Evolutionary conservation across 2,113 vertebrate genomes (phyloP), one percentile per base, ranked within the genome.

Genomic region (Pterocles burchelli): DNA sequence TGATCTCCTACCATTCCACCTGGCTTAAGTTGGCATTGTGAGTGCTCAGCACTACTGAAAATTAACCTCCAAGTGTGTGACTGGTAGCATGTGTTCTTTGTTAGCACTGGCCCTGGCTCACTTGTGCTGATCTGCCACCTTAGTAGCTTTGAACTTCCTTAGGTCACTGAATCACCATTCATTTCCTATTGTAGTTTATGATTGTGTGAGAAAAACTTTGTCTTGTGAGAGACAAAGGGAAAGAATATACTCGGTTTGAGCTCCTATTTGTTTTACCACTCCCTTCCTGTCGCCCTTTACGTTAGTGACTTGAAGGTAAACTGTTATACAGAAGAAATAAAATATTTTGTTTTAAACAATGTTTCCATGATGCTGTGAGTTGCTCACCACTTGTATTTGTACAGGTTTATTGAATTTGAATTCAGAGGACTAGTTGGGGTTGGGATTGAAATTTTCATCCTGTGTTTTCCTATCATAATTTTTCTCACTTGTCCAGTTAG

Each of bases 71-170:
- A 70, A 43, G 51, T 31, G 48, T 82, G 49, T 26, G 52, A 72
- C 31, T 73, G 54, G 63, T 83, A 91, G 62, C 84, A 71, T 41
- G 46, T 58, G 81, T 24, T 70, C 68, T 80, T 63, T 74, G 48
- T 82, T 68, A 93, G 71, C 43, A 13, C 55, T 43, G 19, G 57
- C 57, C 70, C 28, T 33, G 66, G 24, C 36, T 89, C 49, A 20
- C 75, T 62, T 75, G 41, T 78, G 66, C 78, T 91, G 71, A 90
- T 88, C 88, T 93, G 58, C 80, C 83, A 62, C 78, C 95, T 73
- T 85, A 72, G 75, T 22, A 68, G 51, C n/a, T 74, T 84, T 66
- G 52, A 85, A 46, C 19, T 74, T 85, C n/a, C 57, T 82, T 59
- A 82, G 54, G 43, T 79, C 62, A 51, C 17, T 66, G 31, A 70